Conservation (phyloP, 2,888 invertebrate species). For the Synanthedon myopaeformis region DNA sequence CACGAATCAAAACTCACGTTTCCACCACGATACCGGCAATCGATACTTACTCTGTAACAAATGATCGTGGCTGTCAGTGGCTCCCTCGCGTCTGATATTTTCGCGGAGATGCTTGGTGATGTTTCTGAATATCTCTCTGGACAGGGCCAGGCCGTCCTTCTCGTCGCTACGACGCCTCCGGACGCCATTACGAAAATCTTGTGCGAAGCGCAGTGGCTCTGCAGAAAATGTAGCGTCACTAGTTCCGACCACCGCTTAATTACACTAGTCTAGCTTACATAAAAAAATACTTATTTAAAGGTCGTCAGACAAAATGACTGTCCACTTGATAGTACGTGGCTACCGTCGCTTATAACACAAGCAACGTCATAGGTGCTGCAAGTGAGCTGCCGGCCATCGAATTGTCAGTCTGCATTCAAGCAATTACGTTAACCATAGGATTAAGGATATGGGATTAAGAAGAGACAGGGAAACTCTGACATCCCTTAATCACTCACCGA, state of each 20-base stretch:
- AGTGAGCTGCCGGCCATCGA: no score
- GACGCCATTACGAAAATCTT: constrained; percentile 45
- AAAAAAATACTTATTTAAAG: no score
- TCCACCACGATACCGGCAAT: background rate
- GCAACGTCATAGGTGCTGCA: no score
- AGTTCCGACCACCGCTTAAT: background rate
- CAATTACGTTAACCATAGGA: no score
- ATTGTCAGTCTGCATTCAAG: no score
- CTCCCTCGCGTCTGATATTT: constrained; percentile 60
- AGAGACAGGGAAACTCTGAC: no score
- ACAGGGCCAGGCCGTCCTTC: constrained; percentile 59
- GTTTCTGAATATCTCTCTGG: constrained; percentile 65
- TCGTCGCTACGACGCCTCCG: constrained; percentile 52
- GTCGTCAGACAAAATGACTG: no score
- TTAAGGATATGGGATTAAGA: no score
- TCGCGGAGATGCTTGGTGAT: constrained; percentile 64
- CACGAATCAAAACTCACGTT: constrained; percentile 11
- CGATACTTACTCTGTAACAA: constrained; percentile 54
- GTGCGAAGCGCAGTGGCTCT: constrained; percentile 57
- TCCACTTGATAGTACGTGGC: no score
- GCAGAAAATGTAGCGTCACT: constrained; percentile 12
- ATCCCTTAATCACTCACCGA: no score
- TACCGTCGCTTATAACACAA: no score
- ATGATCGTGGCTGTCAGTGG: constrained; percentile 55
- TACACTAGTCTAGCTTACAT: no score